phyloP scores from a whole-genome alignment of 2,113 vertebrate genomes.

The Mustela nigripes region DNA sequence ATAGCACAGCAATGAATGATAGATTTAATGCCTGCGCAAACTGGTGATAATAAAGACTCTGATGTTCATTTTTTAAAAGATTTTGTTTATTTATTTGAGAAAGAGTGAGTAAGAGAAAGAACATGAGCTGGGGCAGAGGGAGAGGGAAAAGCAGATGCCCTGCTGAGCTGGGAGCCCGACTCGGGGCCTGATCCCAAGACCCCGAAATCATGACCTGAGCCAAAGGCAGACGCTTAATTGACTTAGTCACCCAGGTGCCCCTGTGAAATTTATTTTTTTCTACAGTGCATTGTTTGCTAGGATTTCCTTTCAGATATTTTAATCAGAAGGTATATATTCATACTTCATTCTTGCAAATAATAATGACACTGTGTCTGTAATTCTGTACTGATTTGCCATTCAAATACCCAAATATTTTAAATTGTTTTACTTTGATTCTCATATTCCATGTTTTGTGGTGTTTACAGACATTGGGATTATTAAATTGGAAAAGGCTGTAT shows the following conservation, averaged over 20 bases:
- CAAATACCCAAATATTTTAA: slow-evolving; percentile 37
- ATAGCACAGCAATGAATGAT: background rate
- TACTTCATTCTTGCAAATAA: background rate
- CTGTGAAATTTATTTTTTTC: background rate
- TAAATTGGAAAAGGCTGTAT: background rate
- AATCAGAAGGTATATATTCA: background rate
- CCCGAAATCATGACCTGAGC: background rate
- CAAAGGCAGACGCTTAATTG: background rate
- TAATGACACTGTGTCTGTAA: background rate
- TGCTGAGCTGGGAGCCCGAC: background rate
- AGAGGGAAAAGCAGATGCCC: background rate
- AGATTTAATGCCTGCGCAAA: background rate
- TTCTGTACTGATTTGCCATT: background rate
- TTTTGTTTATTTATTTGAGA: background rate
- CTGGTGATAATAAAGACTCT: background rate
- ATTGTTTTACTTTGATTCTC: background rate
- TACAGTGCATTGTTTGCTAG: background rate
- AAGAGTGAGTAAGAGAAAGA: background rate
- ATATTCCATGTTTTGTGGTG: background rate
- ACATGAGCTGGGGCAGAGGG: background rate
- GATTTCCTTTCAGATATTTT: slow-evolving; percentile 5
- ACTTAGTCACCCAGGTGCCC: background rate
- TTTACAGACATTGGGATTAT: background rate
- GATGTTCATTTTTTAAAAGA: background rate
- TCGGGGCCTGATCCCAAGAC: background rate